phyloP scores from a whole-genome alignment of 2,797 vertebrate genomes.

The Linurgus olivaceus region DNA sequence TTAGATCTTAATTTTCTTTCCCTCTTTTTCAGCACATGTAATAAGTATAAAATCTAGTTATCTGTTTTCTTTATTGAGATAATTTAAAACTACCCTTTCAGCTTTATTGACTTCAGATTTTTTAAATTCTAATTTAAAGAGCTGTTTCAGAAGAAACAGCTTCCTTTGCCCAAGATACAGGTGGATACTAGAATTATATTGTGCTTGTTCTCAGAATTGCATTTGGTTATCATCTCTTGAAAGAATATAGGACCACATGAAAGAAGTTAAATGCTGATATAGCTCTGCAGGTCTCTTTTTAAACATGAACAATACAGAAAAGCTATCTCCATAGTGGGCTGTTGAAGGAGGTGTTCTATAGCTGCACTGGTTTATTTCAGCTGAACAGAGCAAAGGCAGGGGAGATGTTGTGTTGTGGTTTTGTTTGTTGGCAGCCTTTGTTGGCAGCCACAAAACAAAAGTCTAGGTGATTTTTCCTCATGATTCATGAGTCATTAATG shows the following conservation, averaged over 20 bases:
- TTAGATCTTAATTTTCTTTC: conserved; percentile 53
- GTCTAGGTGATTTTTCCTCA: neutral
- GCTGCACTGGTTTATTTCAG: neutral
- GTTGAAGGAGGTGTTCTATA: neutral
- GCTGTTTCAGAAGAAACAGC: conserved; percentile 2
- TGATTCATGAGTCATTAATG: neutral
- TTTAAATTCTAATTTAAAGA: conserved; percentile 1
- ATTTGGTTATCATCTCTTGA: neutral
- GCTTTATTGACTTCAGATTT: conserved; percentile 43
- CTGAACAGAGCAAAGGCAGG: neutral
- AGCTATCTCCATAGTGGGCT: neutral
- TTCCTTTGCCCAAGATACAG: neutral
- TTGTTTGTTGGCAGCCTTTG: neutral
- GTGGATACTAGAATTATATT: neutral
- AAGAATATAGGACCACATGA: neutral
- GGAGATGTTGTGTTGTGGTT: neutral
- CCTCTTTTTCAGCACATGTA: conserved; percentile 42
- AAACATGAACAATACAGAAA: neutral
- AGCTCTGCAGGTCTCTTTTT: neutral
- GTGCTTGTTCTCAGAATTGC: neutral
- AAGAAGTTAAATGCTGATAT: neutral
- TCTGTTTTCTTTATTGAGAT: conserved; percentile 17
- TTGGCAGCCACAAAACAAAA: neutral
- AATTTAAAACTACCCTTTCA: conserved; percentile 59
- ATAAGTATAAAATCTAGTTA: conserved; percentile 64